Evolutionary conservation across 1,140 invertebrate species (phyloP), one percentile per base, ranked within the genome.

Genomic region (Bombus confusus): DNA sequence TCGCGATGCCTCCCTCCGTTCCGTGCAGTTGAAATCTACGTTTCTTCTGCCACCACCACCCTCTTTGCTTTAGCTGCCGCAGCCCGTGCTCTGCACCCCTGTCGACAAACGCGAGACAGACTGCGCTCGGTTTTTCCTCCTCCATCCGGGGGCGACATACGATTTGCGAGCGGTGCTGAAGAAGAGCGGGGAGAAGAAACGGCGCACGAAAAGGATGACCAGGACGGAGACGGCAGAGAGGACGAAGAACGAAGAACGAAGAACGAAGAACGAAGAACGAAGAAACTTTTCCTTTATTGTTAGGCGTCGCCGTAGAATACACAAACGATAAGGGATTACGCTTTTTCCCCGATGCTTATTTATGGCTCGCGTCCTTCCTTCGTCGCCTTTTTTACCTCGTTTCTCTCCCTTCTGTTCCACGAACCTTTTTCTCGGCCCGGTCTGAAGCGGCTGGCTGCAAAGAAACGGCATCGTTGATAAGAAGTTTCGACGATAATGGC

Each of bases 281-380:
- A 52, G 82, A 78, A 77, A 84, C 43, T 86, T 86, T 86, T 86
- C 72, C 72, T 86, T 75, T 86, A 82, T 86, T 68, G 85, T 68
- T 86, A 81, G 84, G 59, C 78, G 71, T 43, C 43, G 59, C n/a
- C 41, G 52, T 57, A 57, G 74, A 77, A 83, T 83, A 83, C 74
- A 78, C 81, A 69, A 83, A 83, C 74, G 85, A 86, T 78, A 86
- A 83, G 81, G 74, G 81, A 86, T 86, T 86, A 83, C 68, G 74
- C 34, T 86, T 86, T 87, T 85, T 85, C 72, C 62, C 28, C 71
- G 62, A 85, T 80, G 82, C 86, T 87, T 74, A 87, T 87, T 85
- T 85, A 85, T 85, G 52, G 83, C 52, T 76, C 83, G 59, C 37
- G 64, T 86, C 72, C 47, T 34, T 64, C 69, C 47, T 18, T 41